Percentiles rank a stretch among this genome's conserved stretches.
Evolutionary conservation across 2,888 invertebrate species (phyloP).

Genomic region (Acanthococcus lagerstroemiae): DNA sequence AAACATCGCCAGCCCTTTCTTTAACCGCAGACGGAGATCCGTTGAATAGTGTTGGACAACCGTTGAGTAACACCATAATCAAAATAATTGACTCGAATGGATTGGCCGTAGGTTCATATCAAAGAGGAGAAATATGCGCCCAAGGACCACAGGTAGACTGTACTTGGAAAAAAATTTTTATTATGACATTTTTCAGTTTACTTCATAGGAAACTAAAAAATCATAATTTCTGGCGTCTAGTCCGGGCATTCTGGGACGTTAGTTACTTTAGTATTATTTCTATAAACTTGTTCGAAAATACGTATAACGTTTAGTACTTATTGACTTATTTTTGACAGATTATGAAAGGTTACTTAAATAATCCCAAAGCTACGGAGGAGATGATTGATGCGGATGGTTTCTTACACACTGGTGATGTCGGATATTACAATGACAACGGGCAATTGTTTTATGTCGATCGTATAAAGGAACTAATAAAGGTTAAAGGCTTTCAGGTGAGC

Average conservation of each 20-base stretch:
- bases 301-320: no score
- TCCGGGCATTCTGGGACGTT: no score
- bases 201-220: neutral
- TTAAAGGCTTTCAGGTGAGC: slow-evolving; percentile 46
- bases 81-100: slow-evolving; percentile 40
- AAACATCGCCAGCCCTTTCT: slow-evolving; percentile 20
- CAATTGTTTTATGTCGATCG: slow-evolving; percentile 67
- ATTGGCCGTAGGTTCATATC: slow-evolving; percentile 49
- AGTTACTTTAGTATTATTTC: no score
- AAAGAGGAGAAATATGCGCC: slow-evolving; percentile 60
- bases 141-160: slow-evolving; percentile 58
- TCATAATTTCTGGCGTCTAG: neutral
- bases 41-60: slow-evolving; percentile 14
- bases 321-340: slow-evolving; percentile 38
- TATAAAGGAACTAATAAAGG: slow-evolving; percentile 60
- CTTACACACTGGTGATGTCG: slow-evolving; percentile 51
- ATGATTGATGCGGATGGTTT: slow-evolving; percentile 48
- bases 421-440: slow-evolving; percentile 52
- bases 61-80: slow-evolving; percentile 17
- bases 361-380: slow-evolving; percentile 48
- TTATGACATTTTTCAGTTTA: no score
- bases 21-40: neutral
- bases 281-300: no score
- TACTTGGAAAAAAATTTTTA: neutral
- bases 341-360: slow-evolving; percentile 52